Evolutionary conservation across 37 sponge, comb jelly and placozoan species (phyloP).

Genomic region (Mnemiopsis leidyi): DNA sequence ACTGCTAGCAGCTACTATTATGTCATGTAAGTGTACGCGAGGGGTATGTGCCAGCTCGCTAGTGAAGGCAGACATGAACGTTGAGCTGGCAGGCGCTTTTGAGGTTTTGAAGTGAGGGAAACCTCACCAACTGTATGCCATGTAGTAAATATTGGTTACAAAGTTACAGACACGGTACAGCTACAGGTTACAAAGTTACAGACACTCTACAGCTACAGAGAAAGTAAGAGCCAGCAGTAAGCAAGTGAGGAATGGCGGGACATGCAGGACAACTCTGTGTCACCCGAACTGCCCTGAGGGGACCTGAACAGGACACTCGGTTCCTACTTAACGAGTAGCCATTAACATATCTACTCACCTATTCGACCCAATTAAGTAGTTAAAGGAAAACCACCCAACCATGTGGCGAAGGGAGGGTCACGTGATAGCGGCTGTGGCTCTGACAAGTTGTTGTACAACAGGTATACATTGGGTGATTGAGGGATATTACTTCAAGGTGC

Average conservation of each 20-base stretch:
- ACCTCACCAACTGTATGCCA: too few relatives aligned
- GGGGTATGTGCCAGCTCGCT: not conserved
- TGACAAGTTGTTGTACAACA: not conserved
- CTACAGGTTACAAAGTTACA: too few relatives aligned
- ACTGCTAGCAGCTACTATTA: not conserved
- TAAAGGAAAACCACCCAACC: not conserved
- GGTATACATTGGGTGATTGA: not conserved
- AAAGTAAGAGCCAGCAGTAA: too few relatives aligned
- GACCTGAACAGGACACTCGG: not conserved
- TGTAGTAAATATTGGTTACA: too few relatives aligned
- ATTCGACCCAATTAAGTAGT: conserved; percentile 20
- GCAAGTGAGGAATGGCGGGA: not conserved
- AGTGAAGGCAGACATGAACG: too few relatives aligned
- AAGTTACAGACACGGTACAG: too few relatives aligned
- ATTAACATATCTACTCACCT: not conserved
- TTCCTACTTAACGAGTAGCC: conserved; percentile 52
- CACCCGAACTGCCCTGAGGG: conserved; percentile 12
- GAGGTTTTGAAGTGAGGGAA: too few relatives aligned
- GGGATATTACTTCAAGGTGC: not conserved
- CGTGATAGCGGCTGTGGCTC: not conserved
- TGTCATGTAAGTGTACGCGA: not conserved
- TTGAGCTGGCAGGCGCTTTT: not conserved
- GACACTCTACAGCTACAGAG: too few relatives aligned
- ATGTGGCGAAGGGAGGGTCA: not conserved
- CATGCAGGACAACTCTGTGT: not conserved